A percentile compares a stretch with the other conserved stretches of the same genome.
phyloP scores from a whole-genome alignment of 2,888 invertebrate species.

The Apodemia zela region DNA sequence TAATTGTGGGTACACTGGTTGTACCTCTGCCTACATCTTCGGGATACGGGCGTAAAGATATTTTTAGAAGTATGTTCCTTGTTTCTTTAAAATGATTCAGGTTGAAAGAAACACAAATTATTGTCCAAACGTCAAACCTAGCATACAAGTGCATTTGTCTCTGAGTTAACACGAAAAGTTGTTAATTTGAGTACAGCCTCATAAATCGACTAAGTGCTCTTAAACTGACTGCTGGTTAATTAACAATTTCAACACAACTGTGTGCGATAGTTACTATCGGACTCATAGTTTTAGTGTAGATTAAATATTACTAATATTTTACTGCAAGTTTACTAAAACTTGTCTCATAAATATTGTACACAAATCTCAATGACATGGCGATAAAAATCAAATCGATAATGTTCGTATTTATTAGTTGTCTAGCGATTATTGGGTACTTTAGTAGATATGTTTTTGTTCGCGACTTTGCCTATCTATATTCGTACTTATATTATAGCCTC shows the following conservation, averaged over 20 bases:
- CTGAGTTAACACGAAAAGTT: conserved; percentile 26
- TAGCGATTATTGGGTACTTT: background rate
- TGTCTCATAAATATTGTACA: conserved; percentile 2
- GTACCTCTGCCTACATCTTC: too few relatives aligned
- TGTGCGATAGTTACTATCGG: background rate
- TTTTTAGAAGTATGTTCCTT: too few relatives aligned
- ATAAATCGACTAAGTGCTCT: conserved; percentile 43
- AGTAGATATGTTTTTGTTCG: background rate
- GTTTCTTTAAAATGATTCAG: too few relatives aligned
- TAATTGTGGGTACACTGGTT: too few relatives aligned
- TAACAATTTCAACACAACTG: conserved; percentile 45
- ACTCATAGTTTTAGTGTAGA: background rate
- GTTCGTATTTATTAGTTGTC: background rate
- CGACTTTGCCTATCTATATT: too few relatives aligned
- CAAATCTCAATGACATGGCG: conserved; percentile 2
- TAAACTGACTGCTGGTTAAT: conserved; percentile 41
- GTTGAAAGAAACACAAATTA: background rate
- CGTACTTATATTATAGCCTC: too few relatives aligned
- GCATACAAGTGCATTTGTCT: background rate
- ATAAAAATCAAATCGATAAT: background rate
- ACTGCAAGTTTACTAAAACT: background rate
- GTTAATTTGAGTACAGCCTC: conserved; percentile 32
- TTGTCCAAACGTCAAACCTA: background rate
- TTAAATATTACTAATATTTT: background rate
- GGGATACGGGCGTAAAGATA: too few relatives aligned